Evolutionary conservation across 2,113 vertebrate genomes (phyloP).

Genomic region (Salminus brasiliensis): DNA sequence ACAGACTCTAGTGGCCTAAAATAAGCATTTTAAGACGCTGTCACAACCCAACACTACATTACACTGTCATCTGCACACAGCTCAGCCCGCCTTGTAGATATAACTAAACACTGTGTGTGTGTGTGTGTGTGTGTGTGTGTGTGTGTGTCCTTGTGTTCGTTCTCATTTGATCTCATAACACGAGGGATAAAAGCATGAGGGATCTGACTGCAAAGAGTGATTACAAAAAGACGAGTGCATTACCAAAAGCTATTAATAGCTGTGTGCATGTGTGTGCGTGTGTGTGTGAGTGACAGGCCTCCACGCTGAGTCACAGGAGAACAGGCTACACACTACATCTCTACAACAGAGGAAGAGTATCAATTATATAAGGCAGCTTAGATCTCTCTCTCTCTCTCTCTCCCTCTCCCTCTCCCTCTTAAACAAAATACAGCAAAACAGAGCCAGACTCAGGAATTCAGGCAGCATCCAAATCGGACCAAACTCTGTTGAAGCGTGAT

Average conservation of each 20-base stretch:
- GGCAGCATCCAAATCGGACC: no score
- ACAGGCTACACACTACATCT: constrained; percentile 39
- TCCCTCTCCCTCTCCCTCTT: no score
- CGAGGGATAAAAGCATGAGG: background rate
- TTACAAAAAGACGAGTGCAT: background rate
- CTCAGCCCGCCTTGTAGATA: background rate
- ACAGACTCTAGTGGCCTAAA: no score
- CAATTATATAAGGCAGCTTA: constrained; percentile 68
- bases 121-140: background rate
- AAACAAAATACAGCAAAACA: no score
- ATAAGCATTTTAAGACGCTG: no score
- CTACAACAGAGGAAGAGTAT: constrained; percentile 64
- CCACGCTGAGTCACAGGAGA: constrained; percentile 1
- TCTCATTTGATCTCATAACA: background rate
- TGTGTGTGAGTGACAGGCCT: constrained; percentile 29
- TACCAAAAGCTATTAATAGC: constrained; percentile 29
- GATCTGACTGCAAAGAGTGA: constrained; percentile 2
- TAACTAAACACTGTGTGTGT: background rate
- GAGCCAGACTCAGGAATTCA: no score
- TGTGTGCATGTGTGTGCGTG: constrained; percentile 48
- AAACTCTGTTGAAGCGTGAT: no score
- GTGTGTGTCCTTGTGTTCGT: background rate
- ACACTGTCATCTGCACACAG: no score
- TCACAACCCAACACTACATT: no score
- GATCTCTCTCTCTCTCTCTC: no score